Evolutionary conservation across 2,888 invertebrate genomes (phyloP), one percentile per base, ranked within the genome.

Genomic region (Rhyacophila evoluta): DNA sequence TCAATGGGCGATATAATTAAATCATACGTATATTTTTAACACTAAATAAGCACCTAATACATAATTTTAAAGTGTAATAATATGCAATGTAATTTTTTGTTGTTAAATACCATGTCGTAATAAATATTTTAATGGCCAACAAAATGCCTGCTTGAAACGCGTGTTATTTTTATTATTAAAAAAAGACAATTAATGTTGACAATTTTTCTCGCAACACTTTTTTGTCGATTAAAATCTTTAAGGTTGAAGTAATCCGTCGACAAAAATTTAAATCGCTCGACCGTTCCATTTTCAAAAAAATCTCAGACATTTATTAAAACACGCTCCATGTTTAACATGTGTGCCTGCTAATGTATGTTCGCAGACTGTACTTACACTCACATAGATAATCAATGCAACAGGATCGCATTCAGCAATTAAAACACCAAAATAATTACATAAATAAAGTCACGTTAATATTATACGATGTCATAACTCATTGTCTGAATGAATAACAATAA

Each of bases 231-330:
- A 29, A 10, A 29, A 80, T 80, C 80, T 80, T 78, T 68, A 72
- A 67, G 77, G 38, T 80, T 28, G n/a, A 77, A 3, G 28, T 67
- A 15, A 41, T 15, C 38, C 55, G 73, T 75, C 72, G 79, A 77
- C 77, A 69, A 55, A 25, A 74, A 81, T 79, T 81, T 74, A 74
- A 81, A 81, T 81, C 78, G 74, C 77, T 77, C 75, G 72, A 67
- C 72, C 75, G 80, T 78, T 78, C 33, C 25, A 76, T 74, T 74
- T 75, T 67, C 77, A 73, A 77, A 76, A 75, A 79, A 78, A 79
- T 81, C 77, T 78, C 75, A 73, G 73, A 75, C 71, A 79, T 78
- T 79, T 76, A 78, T 72, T 79, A 74, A n/a, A 79, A 74, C 74
- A 67, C 69, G 78, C 78, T 71, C 36, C 70, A 8, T 11, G 29